Percentiles rank a stretch among this genome's conserved stretches.
phyloP scores from a whole-genome alignment of 2,888 invertebrate species.

The Taphrorychus bicolor region DNA sequence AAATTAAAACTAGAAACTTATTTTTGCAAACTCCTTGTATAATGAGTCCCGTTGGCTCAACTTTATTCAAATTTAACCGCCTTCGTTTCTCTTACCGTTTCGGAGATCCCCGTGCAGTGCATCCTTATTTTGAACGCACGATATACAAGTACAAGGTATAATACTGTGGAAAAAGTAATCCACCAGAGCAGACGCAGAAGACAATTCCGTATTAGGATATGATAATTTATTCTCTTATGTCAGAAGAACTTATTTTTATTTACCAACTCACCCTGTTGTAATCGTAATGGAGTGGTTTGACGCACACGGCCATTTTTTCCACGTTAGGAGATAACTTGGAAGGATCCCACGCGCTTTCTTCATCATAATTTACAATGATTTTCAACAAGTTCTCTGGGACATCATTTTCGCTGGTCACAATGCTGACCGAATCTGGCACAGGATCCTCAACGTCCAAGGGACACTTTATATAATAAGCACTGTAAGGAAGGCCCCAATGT shows the following conservation, averaged over 20 bases:
- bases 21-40: too few species aligned
- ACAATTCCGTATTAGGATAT: too few species aligned
- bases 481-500: constrained; percentile 93
- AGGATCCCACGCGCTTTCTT: constrained; percentile 53
- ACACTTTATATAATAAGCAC: constrained; percentile 87
- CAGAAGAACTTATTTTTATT: constrained; percentile 45
- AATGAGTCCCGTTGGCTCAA: too few species aligned
- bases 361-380: constrained; percentile 67
- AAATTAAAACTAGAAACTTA: too few species aligned
- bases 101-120: too few species aligned
- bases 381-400: constrained; percentile 71
- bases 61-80: too few species aligned
- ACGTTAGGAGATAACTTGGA: constrained; percentile 55
- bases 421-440: constrained; percentile 71
- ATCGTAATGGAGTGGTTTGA: constrained; percentile 89
- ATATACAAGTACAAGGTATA: too few species aligned
- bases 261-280: constrained; percentile 85
- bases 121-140: too few species aligned
- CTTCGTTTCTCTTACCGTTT: too few species aligned
- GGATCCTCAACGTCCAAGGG: constrained; percentile 69
- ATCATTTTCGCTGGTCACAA: constrained; percentile 67
- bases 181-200: too few species aligned
- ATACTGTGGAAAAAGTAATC: too few species aligned
- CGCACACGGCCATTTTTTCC: constrained; percentile 75
- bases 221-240: too few species aligned